A percentile compares a stretch with the other conserved stretches of the same genome.
Conservation (phyloP, 2,113 vertebrate species). For the Paramisgurnus dabryanus region DNA sequence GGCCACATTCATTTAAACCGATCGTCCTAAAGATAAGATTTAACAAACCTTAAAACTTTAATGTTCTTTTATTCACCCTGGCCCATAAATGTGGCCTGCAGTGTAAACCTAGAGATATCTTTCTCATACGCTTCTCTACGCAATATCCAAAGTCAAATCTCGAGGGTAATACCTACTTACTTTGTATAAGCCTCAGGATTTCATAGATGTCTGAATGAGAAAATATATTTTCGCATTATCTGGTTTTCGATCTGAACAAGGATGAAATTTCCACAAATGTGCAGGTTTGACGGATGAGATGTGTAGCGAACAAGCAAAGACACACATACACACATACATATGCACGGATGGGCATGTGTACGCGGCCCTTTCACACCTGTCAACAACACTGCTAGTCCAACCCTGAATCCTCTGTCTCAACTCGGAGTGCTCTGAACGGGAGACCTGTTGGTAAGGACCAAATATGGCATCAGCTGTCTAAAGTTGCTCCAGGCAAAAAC, state of each 20-base stretch:
- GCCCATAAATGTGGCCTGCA: constrained; percentile 9
- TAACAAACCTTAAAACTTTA: constrained; percentile 39
- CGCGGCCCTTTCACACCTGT: constrained; percentile 44
- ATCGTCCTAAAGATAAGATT: constrained; percentile 30
- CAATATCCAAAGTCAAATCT: constrained; percentile 2
- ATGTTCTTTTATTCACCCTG: not conserved
- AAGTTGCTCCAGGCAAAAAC: constrained; percentile 44
- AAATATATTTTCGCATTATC: not conserved
- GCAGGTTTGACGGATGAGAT: not conserved
- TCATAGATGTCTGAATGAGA: not conserved
- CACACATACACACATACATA: not conserved
- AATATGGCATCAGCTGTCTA: constrained; percentile 46
- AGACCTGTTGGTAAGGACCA: constrained; percentile 40
- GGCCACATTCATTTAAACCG: constrained; percentile 12
- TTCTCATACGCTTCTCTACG: not conserved
- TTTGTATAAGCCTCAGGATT: not conserved
- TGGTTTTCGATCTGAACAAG: not conserved
- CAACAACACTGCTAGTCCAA: constrained; percentile 39
- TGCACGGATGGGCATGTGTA: not conserved
- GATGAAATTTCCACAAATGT: not conserved
- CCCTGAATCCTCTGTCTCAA: constrained; percentile 19
- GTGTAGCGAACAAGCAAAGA: not conserved
- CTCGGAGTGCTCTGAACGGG: constrained; percentile 36
- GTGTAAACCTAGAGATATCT: constrained; percentile 20
- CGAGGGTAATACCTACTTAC: constrained; percentile 16